A percentile compares a stretch with the other conserved stretches of the same genome.
phyloP scores from a whole-genome alignment of 2,797 vertebrate genomes.

The Calcarius lapponicus region DNA sequence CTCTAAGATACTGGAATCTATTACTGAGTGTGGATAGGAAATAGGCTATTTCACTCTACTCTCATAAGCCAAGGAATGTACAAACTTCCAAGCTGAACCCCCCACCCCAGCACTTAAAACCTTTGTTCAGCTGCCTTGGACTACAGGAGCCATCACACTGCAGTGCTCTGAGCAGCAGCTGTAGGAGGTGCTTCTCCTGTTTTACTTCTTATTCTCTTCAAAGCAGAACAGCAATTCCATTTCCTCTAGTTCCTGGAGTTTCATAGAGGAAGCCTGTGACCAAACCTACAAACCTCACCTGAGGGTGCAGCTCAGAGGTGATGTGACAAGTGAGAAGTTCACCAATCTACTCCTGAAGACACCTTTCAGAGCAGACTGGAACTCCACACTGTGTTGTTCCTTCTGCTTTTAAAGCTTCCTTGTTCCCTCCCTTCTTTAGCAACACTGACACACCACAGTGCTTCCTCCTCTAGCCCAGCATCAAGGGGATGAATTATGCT shows the following conservation, averaged over 20 bases:
- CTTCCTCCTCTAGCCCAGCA: neutral
- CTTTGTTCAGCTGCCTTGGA: neutral
- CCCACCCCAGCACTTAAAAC: neutral
- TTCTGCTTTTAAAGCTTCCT: neutral
- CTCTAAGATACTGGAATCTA: constrained; percentile 41
- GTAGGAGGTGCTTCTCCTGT: neutral
- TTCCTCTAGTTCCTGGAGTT: neutral
- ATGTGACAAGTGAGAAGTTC: neutral
- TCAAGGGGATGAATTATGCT: neutral
- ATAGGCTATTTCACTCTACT: neutral
- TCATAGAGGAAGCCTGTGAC: neutral
- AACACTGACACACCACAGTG: neutral
- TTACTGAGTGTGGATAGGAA: neutral
- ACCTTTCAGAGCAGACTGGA: neutral
- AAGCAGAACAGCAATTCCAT: neutral
- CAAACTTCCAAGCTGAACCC: neutral
- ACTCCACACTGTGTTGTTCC: neutral
- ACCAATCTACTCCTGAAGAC: neutral
- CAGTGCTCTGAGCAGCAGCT: neutral
- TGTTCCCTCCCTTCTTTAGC: neutral
- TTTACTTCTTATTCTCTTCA: neutral
- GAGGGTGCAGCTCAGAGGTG: neutral
- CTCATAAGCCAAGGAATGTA: neutral
- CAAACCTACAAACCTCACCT: neutral
- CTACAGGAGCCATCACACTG: neutral